Percentiles rank a stretch among this genome's conserved stretches.
These are phyloP conservation scores for Scaptomyza tumidula DNA, from an alignment of 2,888 invertebrate genomes.

Conservation along the genomic window DNA sequence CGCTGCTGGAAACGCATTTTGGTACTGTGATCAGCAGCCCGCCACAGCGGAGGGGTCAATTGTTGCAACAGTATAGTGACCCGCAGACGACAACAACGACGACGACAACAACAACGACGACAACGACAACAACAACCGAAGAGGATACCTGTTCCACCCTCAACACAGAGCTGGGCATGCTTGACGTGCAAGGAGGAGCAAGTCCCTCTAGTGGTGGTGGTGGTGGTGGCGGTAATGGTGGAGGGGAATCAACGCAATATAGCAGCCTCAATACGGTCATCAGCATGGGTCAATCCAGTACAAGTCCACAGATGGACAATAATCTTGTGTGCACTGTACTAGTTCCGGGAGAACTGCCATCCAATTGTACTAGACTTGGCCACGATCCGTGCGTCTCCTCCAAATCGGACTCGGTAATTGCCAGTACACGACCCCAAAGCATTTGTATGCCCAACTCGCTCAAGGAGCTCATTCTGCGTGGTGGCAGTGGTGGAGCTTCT, in stretches of 20 bases:
- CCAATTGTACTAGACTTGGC: slow-evolving; percentile 53
- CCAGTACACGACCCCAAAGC: slow-evolving; percentile 65
- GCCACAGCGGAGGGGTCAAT: slow-evolving; percentile 75
- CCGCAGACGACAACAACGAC: slow-evolving; percentile 80
- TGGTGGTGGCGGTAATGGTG: slow-evolving; percentile 18
- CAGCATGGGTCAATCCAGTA: slow-evolving; percentile 74
- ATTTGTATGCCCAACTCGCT: slow-evolving; percentile 83
- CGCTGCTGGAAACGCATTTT: slow-evolving; percentile 82
- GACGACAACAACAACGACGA: slow-evolving; percentile 70
- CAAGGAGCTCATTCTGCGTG: slow-evolving; percentile 82
- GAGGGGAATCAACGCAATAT: slow-evolving; percentile 74
- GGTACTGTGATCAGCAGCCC: slow-evolving; percentile 79
- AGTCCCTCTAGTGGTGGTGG: slow-evolving; percentile 20
- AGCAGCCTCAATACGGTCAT: slow-evolving; percentile 81
- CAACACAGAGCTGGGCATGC: slow-evolving; percentile 81
- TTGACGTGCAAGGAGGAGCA: slow-evolving; percentile 37
- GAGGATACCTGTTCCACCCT: slow-evolving; percentile 83
- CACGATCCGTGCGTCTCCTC: slow-evolving; percentile 82
- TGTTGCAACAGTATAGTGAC: slow-evolving; percentile 83
- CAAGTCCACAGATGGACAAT: slow-evolving; percentile 68
- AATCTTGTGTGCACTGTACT: slow-evolving; percentile 20
- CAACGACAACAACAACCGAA: slow-evolving; percentile 80
- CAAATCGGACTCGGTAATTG: slow-evolving; percentile 79
- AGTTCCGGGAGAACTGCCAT: slow-evolving; percentile 70
- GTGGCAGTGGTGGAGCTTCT: slow-evolving; percentile 52